Base-by-base conservation (phyloP, 2,888 invertebrate species). In the Erynnis tages region DNA sequence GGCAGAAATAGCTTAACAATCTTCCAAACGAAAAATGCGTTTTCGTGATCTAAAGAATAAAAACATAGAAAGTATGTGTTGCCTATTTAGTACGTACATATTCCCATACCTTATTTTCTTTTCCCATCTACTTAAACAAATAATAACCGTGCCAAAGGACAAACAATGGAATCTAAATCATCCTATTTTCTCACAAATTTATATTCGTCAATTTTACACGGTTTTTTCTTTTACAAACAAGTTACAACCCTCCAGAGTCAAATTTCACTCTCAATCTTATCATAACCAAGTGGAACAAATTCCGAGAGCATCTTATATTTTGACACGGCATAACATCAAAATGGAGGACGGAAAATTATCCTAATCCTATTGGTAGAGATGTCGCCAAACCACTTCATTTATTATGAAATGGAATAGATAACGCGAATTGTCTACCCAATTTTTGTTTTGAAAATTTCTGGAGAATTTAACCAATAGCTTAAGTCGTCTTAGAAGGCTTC, bases 221-320 rank as follows among this genome's bases (percentile, higher is more conserved):
- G 21, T 37, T 25, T 38, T 48, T 48, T 38, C 30, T 48, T 48
- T 48, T 30, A 38, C 30, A 38, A 30, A 37, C 38, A 3, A 19
- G 21, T 48, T 6, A 25, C 34, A 35, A n/a, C 30, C n/a, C 47
- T 29, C 38, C 7, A 38, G 47, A 38, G 47, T 21, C 29, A 30
- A 48, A 13, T 48, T 19, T 48, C 17, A 47, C 27, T 13, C 38
- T 30, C 38, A 48, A 48, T 38, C 47, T 38, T 38, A 48, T 48
- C 47, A 38, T 38, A 14, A 37, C 38, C 47, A 30, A 30, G 38
- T 30, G 14, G 14, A 41, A n/a, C 21, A 19, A 30, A 48, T 38
- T 48, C 13, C 38, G 27, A 25, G 29, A 37, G 21, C 38, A 38
- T 48, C 47, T 48, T 48, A 38, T 37, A 37, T 48, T 48, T 38